Conservation (phyloP, 1,140 invertebrate genomes). For the Steinernema khuongi region DNA sequence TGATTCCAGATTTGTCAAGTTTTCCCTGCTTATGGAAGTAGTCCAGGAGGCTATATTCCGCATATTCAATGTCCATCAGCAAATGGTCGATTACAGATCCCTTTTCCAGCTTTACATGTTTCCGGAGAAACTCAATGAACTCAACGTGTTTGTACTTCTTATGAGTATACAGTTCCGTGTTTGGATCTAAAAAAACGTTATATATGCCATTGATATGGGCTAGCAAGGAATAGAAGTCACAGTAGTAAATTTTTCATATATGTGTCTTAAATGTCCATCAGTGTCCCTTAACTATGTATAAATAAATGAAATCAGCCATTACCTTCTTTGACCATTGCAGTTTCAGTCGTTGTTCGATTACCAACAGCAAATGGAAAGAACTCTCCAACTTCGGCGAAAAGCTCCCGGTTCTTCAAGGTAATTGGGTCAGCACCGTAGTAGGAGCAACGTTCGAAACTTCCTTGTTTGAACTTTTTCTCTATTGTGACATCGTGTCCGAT, state of each 20-base stretch:
- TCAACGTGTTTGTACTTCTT: neutral
- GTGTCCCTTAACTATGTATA: no score
- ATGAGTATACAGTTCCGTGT: neutral
- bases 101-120: neutral
- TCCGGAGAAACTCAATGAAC: neutral
- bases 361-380: neutral
- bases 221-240: no score
- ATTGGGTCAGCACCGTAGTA: neutral
- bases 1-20: neutral
- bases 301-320: no score
- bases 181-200: neutral
- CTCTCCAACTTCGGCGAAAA: no score
- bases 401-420: neutral
- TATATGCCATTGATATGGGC: neutral
- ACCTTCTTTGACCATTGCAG: neutral
- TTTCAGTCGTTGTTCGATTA: neutral
- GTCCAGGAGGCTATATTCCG: neutral
- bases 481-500: neutral
- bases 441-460: neutral
- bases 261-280: no score
- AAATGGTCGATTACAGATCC: neutral
- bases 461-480: neutral
- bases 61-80: neutral
- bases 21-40: neutral
- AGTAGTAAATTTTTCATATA: no score